Percentiles rank a stretch among this genome's conserved stretches.
Conservation (phyloP, 2,113 vertebrate genomes). For the Hypomesus transpacificus region DNA sequence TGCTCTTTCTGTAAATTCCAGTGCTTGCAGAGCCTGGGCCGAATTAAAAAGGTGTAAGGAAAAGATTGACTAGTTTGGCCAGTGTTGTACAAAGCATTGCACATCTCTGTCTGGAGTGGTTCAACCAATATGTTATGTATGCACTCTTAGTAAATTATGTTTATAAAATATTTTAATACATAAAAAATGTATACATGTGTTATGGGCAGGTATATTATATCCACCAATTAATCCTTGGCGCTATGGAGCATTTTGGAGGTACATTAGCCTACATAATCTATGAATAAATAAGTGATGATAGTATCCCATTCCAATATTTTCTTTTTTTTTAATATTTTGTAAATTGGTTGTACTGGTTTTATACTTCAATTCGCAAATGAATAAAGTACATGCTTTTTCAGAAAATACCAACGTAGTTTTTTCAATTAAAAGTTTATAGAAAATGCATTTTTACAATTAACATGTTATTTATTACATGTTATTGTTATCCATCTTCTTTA, state of each 20-base stretch:
- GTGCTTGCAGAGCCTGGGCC: constrained; percentile 53
- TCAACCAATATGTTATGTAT: constrained; percentile 60
- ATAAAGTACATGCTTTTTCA: constrained; percentile 58
- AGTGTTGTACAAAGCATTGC: constrained; percentile 48
- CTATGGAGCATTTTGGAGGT: too few species aligned
- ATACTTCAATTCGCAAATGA: constrained; percentile 66
- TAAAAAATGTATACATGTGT: neutral
- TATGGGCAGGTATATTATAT: too few species aligned
- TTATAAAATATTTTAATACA: constrained; percentile 44
- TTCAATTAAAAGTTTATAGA: neutral
- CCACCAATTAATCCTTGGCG: too few species aligned
- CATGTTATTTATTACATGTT: too few species aligned
- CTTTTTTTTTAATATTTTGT: constrained; percentile 64
- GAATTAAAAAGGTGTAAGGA: constrained; percentile 45
- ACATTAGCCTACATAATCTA: too few species aligned
- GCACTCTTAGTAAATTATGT: constrained; percentile 59
- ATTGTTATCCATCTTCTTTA: too few species aligned
- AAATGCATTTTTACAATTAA: neutral
- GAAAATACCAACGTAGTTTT: constrained; percentile 4
- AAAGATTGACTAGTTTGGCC: constrained; percentile 43
- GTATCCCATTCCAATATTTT: constrained; percentile 42
- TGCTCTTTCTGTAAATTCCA: constrained; percentile 23
- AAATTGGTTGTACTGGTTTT: constrained; percentile 70
- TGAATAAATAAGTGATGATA: constrained; percentile 16
- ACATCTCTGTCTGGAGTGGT: constrained; percentile 48